phyloP scores from a whole-genome alignment of 2,888 invertebrate genomes.

The Caenorhabditis macrosperma region DNA sequence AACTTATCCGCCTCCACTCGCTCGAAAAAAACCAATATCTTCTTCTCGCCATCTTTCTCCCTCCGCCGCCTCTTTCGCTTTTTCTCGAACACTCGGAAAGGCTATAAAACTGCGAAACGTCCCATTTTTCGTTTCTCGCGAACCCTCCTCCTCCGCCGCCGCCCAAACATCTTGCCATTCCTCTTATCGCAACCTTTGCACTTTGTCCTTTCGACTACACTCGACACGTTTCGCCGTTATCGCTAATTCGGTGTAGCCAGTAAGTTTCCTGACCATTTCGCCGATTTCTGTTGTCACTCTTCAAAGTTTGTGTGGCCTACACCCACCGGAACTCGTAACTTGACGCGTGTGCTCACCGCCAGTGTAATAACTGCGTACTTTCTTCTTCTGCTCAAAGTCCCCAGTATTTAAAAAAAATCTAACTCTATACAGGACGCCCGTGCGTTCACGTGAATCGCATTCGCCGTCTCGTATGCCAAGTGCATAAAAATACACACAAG shows the following conservation, averaged over 20 bases:
- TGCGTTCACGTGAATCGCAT: background rate
- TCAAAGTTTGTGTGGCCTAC: background rate
- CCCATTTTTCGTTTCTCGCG: no score
- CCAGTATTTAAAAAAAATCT: no score
- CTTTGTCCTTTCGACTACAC: background rate
- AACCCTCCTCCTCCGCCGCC: no score
- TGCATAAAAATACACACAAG: background rate
- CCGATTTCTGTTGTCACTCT: background rate
- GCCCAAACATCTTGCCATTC: no score
- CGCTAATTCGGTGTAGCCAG: background rate
- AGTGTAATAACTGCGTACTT: no score
- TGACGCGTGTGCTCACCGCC: no score
- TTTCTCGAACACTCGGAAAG: no score
- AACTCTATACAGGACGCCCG: no score
- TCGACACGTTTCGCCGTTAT: background rate
- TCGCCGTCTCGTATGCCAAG: no score
- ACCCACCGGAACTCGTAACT: no score
- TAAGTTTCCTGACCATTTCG: background rate
- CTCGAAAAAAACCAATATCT: background rate
- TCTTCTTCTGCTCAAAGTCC: no score
- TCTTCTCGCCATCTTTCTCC: background rate
- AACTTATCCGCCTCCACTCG: background rate
- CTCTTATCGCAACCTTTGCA: background rate
- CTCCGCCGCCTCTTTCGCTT: background rate
- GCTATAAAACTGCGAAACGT: no score